Conservation (phyloP, 2,797 vertebrate genomes). For the Clarias platycephalus region DNA sequence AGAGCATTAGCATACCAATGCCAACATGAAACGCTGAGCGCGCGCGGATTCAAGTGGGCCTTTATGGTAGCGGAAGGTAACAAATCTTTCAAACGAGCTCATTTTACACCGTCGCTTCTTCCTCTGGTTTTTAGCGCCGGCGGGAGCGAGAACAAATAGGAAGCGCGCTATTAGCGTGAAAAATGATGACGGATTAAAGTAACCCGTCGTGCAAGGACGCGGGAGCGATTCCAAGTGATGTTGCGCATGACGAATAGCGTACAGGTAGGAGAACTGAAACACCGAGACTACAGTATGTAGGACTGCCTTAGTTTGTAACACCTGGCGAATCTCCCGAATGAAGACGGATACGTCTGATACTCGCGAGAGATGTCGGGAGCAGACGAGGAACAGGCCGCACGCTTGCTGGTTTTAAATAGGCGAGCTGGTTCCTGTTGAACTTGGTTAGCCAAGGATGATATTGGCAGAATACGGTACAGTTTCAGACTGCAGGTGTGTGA, state of each 20-base stretch:
- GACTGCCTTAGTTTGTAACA: not conserved
- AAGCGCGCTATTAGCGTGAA: not conserved
- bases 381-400: not conserved
- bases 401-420: not conserved
- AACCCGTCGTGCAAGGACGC: not conserved
- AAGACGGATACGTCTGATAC: not conserved
- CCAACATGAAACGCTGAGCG: conserved; percentile 24
- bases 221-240: too few relatives aligned
- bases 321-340: not conserved
- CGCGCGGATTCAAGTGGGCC: conserved; percentile 22
- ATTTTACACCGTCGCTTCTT: not conserved
- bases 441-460: conserved; percentile 28
- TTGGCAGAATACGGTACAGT: conserved; percentile 1
- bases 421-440: conserved; percentile 20
- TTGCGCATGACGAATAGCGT: not conserved
- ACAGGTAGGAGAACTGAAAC: not conserved
- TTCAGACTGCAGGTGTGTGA: conserved; percentile 8
- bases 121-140: not conserved
- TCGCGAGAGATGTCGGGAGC: not conserved
- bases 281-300: too few relatives aligned
- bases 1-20: conserved; percentile 45
- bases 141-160: not conserved
- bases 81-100: conserved; percentile 21
- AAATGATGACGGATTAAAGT: not conserved
- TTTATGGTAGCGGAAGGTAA: conserved; percentile 19